These are phyloP conservation scores for Eolophus roseicapilla DNA, from an alignment of 2,113 vertebrate genomes.

Conservation along the genomic window DNA sequence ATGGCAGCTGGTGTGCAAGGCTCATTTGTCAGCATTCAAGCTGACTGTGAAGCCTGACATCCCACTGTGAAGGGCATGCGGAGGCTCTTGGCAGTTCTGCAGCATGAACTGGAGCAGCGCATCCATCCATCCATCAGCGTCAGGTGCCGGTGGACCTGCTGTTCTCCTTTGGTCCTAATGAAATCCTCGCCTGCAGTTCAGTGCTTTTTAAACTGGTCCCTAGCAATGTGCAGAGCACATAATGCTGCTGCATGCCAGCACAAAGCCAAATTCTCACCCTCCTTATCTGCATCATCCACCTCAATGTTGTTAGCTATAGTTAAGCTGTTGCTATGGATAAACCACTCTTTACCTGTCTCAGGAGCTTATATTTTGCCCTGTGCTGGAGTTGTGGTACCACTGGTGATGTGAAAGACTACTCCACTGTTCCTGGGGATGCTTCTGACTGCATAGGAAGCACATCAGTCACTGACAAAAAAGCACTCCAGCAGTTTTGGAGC, in stretches of 20 bases:
- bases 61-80: background rate
- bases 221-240: background rate
- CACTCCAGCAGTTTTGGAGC: background rate
- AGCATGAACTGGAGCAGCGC: background rate
- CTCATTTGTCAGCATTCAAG: background rate
- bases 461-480: background rate
- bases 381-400: background rate
- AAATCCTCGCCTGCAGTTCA: background rate
- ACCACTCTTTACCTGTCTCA: background rate
- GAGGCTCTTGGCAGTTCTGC: background rate
- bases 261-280: background rate
- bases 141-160: background rate
- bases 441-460: background rate
- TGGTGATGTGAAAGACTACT: background rate
- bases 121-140: background rate
- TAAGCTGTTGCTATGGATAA: background rate
- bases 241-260: background rate
- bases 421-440: background rate
- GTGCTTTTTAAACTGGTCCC: background rate
- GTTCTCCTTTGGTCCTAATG: background rate
- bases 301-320: background rate
- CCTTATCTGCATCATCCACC: fast-evolving
- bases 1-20: fast-evolving
- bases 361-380: background rate
- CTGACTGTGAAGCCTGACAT: background rate